Percentiles rank a stretch among this genome's conserved stretches.
Conservation (phyloP, 2,888 invertebrate genomes). For the Apamea sordens region DNA sequence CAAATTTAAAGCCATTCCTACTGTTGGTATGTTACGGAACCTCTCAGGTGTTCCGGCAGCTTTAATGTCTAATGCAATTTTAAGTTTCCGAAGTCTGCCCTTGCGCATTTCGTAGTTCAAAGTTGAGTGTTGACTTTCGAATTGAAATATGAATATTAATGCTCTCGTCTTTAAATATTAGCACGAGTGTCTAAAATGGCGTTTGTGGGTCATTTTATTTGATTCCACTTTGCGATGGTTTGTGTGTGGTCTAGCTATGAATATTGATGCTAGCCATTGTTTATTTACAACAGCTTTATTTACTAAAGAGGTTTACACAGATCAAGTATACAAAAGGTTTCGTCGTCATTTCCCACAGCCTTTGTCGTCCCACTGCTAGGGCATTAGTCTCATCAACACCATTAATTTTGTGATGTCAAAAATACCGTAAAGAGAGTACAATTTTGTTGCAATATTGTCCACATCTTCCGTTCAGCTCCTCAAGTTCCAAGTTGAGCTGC, state of each 20-base stretch:
- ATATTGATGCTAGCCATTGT: conserved; percentile 26
- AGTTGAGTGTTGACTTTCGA: conserved; percentile 3
- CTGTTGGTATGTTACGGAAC: no score
- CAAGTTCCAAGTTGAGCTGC: no score
- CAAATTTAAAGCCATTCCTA: no score
- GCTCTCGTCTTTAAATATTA: background rate
- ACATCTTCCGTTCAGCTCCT: background rate
- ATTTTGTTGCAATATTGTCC: no score
- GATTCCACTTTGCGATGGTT: conserved; percentile 20
- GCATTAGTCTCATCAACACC: no score
- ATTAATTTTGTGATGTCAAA: no score
- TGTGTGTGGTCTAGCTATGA: conserved; percentile 34
- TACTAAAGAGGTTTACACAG: background rate
- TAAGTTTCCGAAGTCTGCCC: conserved; percentile 2
- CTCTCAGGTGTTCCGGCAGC: background rate
- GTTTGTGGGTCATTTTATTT: conserved; percentile 26
- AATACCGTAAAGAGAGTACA: no score
- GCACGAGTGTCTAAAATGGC: conserved; percentile 14
- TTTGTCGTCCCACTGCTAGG: no score
- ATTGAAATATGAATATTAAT: conserved; percentile 9
- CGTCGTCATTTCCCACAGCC: no score
- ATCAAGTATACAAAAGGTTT: background rate
- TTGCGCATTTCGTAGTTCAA: background rate
- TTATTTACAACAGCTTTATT: conserved; percentile 1
- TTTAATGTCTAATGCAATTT: background rate